These are phyloP conservation scores for Pasiphila rectangulata DNA, from an alignment of 2,888 invertebrate species.

Conservation along the genomic window DNA sequence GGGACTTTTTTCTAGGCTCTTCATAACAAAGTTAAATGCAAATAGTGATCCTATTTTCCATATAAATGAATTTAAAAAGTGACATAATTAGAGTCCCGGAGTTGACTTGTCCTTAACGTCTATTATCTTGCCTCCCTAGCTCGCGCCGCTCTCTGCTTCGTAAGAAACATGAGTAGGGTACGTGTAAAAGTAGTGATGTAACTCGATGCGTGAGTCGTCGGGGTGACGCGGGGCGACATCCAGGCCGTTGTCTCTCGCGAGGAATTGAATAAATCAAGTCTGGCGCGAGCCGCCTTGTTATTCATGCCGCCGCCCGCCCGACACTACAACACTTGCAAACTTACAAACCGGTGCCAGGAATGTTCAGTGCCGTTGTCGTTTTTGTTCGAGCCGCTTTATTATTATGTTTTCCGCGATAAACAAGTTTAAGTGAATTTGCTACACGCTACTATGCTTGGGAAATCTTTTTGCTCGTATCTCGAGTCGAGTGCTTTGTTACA, in stretches of 20 bases:
- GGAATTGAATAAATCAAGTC: slow-evolving; percentile 20
- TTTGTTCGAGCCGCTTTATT: no score
- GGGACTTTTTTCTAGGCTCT: no score
- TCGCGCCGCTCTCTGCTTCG: no score
- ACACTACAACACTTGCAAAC: slow-evolving; percentile 10
- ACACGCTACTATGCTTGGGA: neutral
- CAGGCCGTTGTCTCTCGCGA: slow-evolving; percentile 13
- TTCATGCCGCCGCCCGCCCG: slow-evolving; percentile 12
- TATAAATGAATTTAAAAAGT: no score
- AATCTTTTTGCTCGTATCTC: neutral
- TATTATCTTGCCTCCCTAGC: no score
- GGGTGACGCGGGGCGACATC: neutral
- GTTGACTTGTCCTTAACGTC: no score
- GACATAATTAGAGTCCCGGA: no score
- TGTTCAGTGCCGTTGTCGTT: slow-evolving; percentile 3
- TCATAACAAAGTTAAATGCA: no score
- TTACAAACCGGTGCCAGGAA: slow-evolving; percentile 4
- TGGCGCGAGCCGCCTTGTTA: slow-evolving; percentile 1
- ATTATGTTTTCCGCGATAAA: neutral
- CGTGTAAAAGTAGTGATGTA: neutral
- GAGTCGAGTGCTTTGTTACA: neutral
- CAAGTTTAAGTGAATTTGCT: neutral
- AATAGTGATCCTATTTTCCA: no score
- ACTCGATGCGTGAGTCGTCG: no score
- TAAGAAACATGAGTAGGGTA: no score